Evolutionary conservation across 2,888 invertebrate species (phyloP).

Genomic region (Aelia acuminata): DNA sequence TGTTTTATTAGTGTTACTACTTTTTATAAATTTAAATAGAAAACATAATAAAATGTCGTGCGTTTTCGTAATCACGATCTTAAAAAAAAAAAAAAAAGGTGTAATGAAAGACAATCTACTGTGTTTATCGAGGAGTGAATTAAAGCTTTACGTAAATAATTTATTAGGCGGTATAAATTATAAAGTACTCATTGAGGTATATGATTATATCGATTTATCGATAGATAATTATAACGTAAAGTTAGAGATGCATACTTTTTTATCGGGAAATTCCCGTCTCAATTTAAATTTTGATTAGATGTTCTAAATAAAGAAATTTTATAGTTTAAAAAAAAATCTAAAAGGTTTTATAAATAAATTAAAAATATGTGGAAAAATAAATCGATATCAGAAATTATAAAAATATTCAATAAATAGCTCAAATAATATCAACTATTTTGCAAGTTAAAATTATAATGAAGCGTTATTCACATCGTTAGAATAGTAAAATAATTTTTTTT

Average conservation of each 20-base stretch:
- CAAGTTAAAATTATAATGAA: too few relatives aligned
- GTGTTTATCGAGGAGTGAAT: background rate
- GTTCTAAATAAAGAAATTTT: background rate
- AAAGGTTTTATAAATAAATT: too few relatives aligned
- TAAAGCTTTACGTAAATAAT: background rate
- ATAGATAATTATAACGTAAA: background rate
- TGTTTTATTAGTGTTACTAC: background rate
- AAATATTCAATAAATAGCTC: too few relatives aligned
- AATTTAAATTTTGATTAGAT: background rate
- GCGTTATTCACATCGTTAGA: too few relatives aligned
- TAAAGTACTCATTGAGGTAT: background rate
- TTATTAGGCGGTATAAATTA: background rate
- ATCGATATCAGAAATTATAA: too few relatives aligned
- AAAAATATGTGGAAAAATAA: too few relatives aligned
- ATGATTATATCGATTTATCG: background rate
- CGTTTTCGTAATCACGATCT: background rate
- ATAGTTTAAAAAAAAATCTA: too few relatives aligned
- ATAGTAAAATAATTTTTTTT: too few relatives aligned
- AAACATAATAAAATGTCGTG: constrained; percentile 1
- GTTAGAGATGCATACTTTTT: background rate
- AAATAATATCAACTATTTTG: too few relatives aligned
- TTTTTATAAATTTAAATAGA: background rate
- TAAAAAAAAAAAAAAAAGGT: background rate
- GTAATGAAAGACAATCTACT: background rate
- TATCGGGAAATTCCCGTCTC: background rate